These are phyloP conservation scores for Macroglossus sobrinus DNA, from an alignment of 2,113 vertebrate species.

Conservation along the genomic window DNA sequence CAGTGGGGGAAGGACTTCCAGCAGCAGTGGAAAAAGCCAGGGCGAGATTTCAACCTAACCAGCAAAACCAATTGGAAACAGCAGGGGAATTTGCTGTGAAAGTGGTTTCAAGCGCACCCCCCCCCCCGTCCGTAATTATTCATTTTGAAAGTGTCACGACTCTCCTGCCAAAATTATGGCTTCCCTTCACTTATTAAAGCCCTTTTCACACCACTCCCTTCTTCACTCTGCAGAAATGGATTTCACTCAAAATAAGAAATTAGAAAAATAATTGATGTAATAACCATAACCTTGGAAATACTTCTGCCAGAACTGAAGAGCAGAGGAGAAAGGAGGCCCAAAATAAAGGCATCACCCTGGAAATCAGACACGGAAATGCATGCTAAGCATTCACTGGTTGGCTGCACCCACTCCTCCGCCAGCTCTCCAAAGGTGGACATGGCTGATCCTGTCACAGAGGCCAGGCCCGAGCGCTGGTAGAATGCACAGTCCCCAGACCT, in stretches of 20 bases:
- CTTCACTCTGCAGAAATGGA: slow-evolving; percentile 43
- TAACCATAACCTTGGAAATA: slow-evolving; percentile 65
- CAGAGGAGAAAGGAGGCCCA: slow-evolving; percentile 20
- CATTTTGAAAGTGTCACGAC: slow-evolving; percentile 54
- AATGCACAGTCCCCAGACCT: neutral
- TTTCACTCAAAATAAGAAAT: slow-evolving; percentile 62
- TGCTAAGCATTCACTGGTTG: neutral
- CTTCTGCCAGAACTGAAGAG: slow-evolving; percentile 53
- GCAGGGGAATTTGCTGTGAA: slow-evolving; percentile 46
- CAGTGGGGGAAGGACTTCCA: neutral
- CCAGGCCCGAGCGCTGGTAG: accelerated
- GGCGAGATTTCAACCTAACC: slow-evolving; percentile 57
- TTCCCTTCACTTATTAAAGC: slow-evolving; percentile 46
- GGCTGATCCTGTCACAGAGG: accelerated
- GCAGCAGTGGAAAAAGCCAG: slow-evolving; percentile 69
- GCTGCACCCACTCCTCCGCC: neutral
- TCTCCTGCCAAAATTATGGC: slow-evolving; percentile 60
- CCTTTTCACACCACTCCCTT: slow-evolving; percentile 52
- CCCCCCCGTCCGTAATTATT: slow-evolving; percentile 38
- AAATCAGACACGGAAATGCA: slow-evolving; percentile 32
- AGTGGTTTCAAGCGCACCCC: slow-evolving; percentile 41
- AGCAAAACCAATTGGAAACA: slow-evolving; percentile 64
- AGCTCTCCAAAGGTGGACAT: neutral
- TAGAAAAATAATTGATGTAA: slow-evolving; percentile 74
- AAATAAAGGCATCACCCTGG: slow-evolving; percentile 32